Percentiles rank a stretch among this genome's conserved stretches.
phyloP scores from a whole-genome alignment of 53 echinoderm and acorn worm species.

The Paracentrotus lividus region DNA sequence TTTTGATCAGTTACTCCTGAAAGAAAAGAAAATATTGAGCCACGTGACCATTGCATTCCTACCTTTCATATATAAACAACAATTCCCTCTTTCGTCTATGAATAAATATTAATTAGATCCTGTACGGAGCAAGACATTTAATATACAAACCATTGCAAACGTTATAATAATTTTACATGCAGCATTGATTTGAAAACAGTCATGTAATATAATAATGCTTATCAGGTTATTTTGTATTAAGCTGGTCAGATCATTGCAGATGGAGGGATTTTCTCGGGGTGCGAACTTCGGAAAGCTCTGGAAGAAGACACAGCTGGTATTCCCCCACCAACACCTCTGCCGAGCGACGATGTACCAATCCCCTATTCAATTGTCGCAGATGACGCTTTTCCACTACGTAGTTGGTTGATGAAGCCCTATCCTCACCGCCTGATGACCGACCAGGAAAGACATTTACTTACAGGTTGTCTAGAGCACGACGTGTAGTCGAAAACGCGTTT shows the following conservation, averaged over 20 bases:
- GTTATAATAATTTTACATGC: too few species aligned
- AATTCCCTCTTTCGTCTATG: too few species aligned
- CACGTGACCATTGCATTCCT: too few species aligned
- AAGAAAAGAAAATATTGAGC: too few species aligned
- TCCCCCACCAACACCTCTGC: slow-evolving; percentile 53
- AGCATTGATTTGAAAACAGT: neutral
- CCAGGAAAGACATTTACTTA: slow-evolving; percentile 44
- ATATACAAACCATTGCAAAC: too few species aligned
- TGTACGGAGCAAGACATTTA: too few species aligned
- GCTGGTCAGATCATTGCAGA: slow-evolving; percentile 64
- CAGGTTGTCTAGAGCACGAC: too few species aligned
- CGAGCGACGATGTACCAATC: slow-evolving; percentile 55
- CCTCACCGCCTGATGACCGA: slow-evolving; percentile 40
- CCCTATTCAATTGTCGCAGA: slow-evolving; percentile 22
- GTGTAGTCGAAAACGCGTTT: slow-evolving; percentile 26
- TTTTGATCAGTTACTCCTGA: too few species aligned
- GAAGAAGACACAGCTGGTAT: slow-evolving; percentile 5
- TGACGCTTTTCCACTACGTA: slow-evolving; percentile 15
- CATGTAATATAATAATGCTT: neutral
- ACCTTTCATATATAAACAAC: too few species aligned
- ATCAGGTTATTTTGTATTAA: neutral
- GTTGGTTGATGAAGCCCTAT: slow-evolving; percentile 56
- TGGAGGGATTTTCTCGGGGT: slow-evolving; percentile 56
- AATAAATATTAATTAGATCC: too few species aligned
- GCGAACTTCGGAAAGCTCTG: neutral